Evolutionary conservation across 2,113 vertebrate genomes (phyloP).

Genomic region (Aythya baeri): DNA sequence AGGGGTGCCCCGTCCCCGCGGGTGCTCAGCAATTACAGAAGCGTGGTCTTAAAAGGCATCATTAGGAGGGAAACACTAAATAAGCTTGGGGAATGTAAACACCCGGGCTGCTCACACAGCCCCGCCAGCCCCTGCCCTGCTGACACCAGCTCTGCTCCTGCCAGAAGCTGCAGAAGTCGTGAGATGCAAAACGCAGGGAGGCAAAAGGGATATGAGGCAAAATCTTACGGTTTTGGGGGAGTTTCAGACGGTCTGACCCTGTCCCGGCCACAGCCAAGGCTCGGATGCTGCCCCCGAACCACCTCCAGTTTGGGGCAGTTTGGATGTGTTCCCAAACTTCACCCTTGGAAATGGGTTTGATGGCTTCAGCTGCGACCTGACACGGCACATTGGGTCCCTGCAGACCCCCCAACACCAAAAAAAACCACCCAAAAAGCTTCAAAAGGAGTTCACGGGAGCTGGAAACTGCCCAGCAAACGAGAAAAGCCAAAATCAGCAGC

Average conservation of each 20-base stretch:
- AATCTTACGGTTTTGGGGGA: accelerated
- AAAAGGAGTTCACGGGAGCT: not conserved
- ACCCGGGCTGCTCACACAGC: not conserved
- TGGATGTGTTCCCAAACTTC: not conserved
- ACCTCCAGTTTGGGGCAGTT: not conserved
- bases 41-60: not conserved
- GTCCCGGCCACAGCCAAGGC: not conserved
- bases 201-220: not conserved
- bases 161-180: too few relatives aligned
- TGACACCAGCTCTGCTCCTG: too few relatives aligned
- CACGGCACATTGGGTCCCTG: too few relatives aligned
- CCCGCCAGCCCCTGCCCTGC: not conserved
- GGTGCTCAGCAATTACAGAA: not conserved
- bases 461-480: too few relatives aligned
- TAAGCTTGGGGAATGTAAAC: not conserved
- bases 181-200: not conserved
- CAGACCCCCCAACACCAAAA: not conserved
- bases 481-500: too few relatives aligned
- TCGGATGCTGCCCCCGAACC: not conserved
- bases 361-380: not conserved
- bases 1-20: not conserved
- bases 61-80: not conserved
- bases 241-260: not conserved
- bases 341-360: not conserved
- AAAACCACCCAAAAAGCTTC: not conserved